Conservation (phyloP, 2,888 invertebrate genomes). For the Cantharis lateralis region DNA sequence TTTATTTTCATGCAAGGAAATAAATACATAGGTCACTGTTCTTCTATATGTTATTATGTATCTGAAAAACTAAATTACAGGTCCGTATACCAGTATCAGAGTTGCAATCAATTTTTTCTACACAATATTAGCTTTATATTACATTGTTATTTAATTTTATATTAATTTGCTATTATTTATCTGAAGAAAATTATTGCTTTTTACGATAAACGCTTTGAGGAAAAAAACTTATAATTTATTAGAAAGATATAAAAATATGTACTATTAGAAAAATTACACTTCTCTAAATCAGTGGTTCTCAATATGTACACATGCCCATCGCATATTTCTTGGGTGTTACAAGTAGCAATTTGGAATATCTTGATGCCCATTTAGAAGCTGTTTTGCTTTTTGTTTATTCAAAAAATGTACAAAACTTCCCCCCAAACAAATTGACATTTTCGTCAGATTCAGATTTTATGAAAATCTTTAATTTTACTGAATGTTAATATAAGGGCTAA, state of each 20-base stretch:
- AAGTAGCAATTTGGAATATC: no score
- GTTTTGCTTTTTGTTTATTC: no score
- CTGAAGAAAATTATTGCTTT: conserved; percentile 4
- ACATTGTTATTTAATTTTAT: conserved; percentile 15
- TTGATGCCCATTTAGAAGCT: no score
- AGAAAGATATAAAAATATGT: not conserved
- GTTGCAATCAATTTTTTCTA: conserved; percentile 24
- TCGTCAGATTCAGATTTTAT: no score
- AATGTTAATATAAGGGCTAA: no score
- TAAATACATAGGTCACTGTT: conserved; percentile 6
- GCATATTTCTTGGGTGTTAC: no score
- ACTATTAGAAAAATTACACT: not conserved
- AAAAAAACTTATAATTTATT: not conserved
- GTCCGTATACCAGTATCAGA: conserved; percentile 6
- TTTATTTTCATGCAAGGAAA: conserved; percentile 18
- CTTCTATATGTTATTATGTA: conserved; percentile 3
- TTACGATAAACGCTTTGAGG: not conserved
- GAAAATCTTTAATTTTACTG: no score
- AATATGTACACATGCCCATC: no score
- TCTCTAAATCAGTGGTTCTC: not conserved
- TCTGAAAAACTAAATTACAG: conserved; percentile 28
- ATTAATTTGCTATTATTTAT: conserved; percentile 24
- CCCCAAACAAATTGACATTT: no score
- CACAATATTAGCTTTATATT: not conserved
- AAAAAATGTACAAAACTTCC: no score